Evolutionary conservation across 2,113 vertebrate genomes (phyloP), one percentile per base, ranked within the genome.

Genomic region (Pseudois nayaur): DNA sequence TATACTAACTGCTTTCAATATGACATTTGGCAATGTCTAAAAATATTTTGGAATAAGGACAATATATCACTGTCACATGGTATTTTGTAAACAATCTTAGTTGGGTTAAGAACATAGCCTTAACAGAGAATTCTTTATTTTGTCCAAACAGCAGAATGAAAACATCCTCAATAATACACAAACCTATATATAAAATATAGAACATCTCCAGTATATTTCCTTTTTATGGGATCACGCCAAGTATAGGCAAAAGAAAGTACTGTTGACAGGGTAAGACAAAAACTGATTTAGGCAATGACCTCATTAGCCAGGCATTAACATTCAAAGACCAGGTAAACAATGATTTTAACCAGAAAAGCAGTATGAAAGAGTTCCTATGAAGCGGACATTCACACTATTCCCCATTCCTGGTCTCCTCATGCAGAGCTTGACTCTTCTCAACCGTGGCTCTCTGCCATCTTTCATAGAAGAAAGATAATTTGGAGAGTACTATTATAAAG

Each of bases 51-150:
- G 95, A 98, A 98, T 87, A 97, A 94, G 97, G 97, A 98, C 91
- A 97, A 98, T 97, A 93, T 95, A 97, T 98, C 98, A 97, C 71
- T 97, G 96, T 98, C 98, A 91, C 97, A 98, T 95, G 96, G 92
- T 97, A 96, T 98, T 98, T 95, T 98, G 98, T 98, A 99, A 99
- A 99, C 98, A 98, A 98, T 97, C 97, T 98, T 95, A 29, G 67
- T 87, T 98, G 98, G 98, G 96, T 98, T 98, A 99, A 98, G 98
- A 99, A 98, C 91, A 57, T 98, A 97, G 98, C 98, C 98, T 99
- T 97, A 98, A 97, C 85, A 98, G 96, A 98, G 95, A 99, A 98
- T 97, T 98, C 93, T 98, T 98, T 98, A 96, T 98, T 98, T 98
- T 98, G 97, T 98, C 98, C 98, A 98, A 98, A 97, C 97, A 98